Evolutionary conservation across 2,113 vertebrate genomes (phyloP), one percentile per base, ranked within the genome.

Genomic region (Rafetus swinhoei): DNA sequence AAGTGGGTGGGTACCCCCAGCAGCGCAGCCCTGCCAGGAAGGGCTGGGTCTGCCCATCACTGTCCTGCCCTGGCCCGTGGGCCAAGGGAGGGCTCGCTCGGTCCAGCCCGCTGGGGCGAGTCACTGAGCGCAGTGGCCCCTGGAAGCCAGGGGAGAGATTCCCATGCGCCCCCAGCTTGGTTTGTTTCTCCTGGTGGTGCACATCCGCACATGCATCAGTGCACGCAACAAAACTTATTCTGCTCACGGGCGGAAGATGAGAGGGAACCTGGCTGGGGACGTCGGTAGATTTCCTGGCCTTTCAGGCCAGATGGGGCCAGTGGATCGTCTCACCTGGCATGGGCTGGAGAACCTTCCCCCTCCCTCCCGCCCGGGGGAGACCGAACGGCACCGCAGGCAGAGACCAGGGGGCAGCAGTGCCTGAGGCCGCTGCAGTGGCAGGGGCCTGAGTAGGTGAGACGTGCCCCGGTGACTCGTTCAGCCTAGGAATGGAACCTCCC

Each of bases 1-100:
- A 99, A 99, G 99, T 99, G 60, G 99, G 99, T 99, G 97, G 93
- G 99, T 99, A 91, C 72, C 50, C 27, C 25, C 24, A 32, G 15
- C 4, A 32, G 12, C 3, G 2, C 84, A 0, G 2, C 35, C 0
- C 0, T 0, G 3, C 29, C 50, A 4, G 1, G 22, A 0, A 1
- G 39, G 0, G 0, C 15, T 12, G 80, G 84, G 32, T 9, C 65
- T 35, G 32, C 45, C 45, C 45, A 45, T 45, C 45, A 45, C 45
- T 45, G 45, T 45, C 45, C 45, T 35, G n/a, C 65, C 32, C 65
- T 6, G 4, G 32, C n/a, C n/a, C 2, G 65, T 8, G 65, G 69
- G 85, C 25, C 45, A 6, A 45, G 62, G 32, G 39, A 15, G 85
- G 21, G 15, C n/a, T 50, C 3, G 50, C 11, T 27, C 13, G 52